Conservation (phyloP, 1,140 invertebrate genomes). For the Hyphantria cunea region DNA sequence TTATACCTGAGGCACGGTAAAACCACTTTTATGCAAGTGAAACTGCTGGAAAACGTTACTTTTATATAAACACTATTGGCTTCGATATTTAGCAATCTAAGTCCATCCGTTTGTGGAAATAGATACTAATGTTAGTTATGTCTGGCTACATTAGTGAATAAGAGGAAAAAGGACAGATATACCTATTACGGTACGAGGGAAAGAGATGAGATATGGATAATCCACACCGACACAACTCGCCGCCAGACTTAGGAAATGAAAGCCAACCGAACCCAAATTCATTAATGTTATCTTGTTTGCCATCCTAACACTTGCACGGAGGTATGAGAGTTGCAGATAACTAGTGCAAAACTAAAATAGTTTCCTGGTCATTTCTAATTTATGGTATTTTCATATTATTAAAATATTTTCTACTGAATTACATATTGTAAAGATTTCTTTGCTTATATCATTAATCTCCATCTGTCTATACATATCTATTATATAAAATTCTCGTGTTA, state of each 20-base stretch:
- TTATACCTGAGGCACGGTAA: too few species aligned
- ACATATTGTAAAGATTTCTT: not conserved
- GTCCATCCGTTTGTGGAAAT: slow-evolving; percentile 28
- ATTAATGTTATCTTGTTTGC: slow-evolving; percentile 52
- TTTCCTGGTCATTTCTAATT: slow-evolving; percentile 18
- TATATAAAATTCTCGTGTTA: too few species aligned
- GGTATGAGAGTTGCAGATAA: slow-evolving; percentile 36
- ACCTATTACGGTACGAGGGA: slow-evolving; percentile 10
- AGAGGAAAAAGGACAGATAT: slow-evolving; percentile 22
- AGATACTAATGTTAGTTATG: slow-evolving; percentile 26
- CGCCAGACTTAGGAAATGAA: slow-evolving; percentile 46
- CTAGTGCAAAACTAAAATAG: slow-evolving; percentile 25
- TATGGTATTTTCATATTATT: slow-evolving; percentile 5
- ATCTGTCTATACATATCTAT: too few species aligned
- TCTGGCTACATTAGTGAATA: slow-evolving; percentile 20
- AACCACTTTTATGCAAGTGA: too few species aligned
- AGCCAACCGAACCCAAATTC: slow-evolving; percentile 49
- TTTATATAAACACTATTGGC: too few species aligned
- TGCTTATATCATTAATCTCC: not conserved
- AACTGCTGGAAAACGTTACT: too few species aligned
- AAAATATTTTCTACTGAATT: not conserved
- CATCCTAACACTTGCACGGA: slow-evolving; percentile 36
- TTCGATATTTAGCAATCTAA: slow-evolving; percentile 18
- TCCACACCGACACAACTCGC: slow-evolving; percentile 44
- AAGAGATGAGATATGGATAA: slow-evolving; percentile 32